Base-by-base conservation (phyloP, 2,888 invertebrate species). In the Nemurella pictetii region DNA sequence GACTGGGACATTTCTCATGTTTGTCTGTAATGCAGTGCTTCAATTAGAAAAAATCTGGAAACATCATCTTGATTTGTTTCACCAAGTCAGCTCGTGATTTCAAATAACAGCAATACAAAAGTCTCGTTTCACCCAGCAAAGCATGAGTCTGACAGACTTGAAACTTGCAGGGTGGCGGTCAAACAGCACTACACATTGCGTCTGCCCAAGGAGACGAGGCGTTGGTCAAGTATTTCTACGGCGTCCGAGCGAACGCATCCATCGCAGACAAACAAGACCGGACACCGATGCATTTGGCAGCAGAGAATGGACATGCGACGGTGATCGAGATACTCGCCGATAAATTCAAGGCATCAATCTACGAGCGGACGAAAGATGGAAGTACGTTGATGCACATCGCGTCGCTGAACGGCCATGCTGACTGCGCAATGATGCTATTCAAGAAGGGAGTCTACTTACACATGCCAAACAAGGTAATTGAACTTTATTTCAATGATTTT, bases 341-440 rank as follows among this genome's bases (percentile, higher is more conserved):
- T 90, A 99, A 99, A 91, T 99, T 98, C 91, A 97, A 97, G 90
- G 98, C 99, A 0, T 98, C 98, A 87, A 97, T 99, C 88, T 95
- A 97, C 89, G 98, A 98, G 90, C 92, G 99, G 87, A 99, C 99
- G 0, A 98, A 98, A 90, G 99, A 99, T 90, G 99, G 99, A 84
- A 98, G 97, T 89, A 99, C 99, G 0, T 92, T 99, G 86, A 98
- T 99, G 96, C 99, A 99, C 90, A 98, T 99, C 86, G 99, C 99
- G 0, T 98, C 99, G 0, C 92, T 98, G 86, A 97, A 97, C 89
- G 99, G 99, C 0, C 99, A 99, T 90, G 98, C 99, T 0, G 99
- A 99, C 89, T 99, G 99, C 88, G 99, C 99, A 80, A 96, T 98
- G 92, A 98, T 98, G 94, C 95, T 99, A 86, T 97, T 99, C 91